phyloP scores from a whole-genome alignment of 2,797 vertebrate species.

The Clangula hyemalis region DNA sequence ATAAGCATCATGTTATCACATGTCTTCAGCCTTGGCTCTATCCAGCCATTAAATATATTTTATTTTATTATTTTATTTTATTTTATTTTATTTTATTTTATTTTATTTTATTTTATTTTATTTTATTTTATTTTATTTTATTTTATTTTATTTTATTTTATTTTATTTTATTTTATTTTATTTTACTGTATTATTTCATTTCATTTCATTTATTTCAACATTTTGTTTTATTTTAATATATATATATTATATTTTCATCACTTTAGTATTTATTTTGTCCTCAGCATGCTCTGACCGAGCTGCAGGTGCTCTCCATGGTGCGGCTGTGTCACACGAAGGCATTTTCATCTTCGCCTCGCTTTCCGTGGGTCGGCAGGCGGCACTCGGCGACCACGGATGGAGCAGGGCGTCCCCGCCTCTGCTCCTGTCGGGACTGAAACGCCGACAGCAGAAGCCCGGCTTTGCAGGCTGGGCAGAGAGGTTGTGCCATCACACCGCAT shows the following conservation, averaged over 20 bases:
- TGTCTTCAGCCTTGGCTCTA: not conserved
- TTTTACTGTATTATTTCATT: too few relatives aligned
- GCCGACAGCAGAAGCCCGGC: not conserved
- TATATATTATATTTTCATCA: not conserved
- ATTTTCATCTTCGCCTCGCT: too few relatives aligned
- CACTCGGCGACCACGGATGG: too few relatives aligned
- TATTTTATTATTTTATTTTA: too few relatives aligned
- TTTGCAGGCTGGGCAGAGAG: not conserved
- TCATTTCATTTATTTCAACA: too few relatives aligned
- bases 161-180: too few relatives aligned
- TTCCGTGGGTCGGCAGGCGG: too few relatives aligned
- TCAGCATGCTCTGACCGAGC: not conserved
- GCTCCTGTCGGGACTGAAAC: not conserved
- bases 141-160: too few relatives aligned
- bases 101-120: too few relatives aligned
- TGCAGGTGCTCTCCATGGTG: not conserved
- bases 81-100: too few relatives aligned
- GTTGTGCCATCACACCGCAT: rapidly evolving
- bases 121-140: too few relatives aligned
- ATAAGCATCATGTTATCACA: not conserved
- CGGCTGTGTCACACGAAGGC: too few relatives aligned
- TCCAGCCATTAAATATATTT: not conserved
- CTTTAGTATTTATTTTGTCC: not conserved
- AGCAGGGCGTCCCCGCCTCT: not conserved
- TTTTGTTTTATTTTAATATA: not conserved